phyloP scores from a whole-genome alignment of 2,797 vertebrate species.

The Sebastiscus albofasciatus region DNA sequence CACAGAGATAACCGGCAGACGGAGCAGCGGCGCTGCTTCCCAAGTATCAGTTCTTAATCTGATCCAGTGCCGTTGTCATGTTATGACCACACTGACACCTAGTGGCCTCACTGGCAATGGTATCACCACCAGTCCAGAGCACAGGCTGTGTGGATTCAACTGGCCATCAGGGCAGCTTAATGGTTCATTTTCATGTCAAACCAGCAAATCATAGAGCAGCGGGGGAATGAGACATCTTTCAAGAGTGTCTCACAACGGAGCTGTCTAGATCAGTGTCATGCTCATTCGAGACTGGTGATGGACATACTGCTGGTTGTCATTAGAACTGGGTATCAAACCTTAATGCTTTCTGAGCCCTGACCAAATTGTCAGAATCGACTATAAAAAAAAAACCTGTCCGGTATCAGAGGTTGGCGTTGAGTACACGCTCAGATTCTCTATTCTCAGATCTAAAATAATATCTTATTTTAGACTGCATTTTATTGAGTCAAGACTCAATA shows the following conservation, averaged over 20 bases:
- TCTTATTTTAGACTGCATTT: neutral
- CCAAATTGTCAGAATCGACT: neutral
- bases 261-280: neutral
- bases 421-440: neutral
- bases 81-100: constrained; percentile 82
- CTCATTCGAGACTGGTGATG: neutral
- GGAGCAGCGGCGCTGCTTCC: constrained; percentile 19
- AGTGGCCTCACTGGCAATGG: constrained; percentile 59
- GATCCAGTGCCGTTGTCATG: constrained; percentile 17
- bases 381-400: no score
- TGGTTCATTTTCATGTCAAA: neutral
- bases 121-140: neutral
- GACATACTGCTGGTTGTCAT: neutral
- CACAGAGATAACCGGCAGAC: constrained; percentile 26
- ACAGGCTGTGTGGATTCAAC: neutral
- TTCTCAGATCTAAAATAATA: neutral
- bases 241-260: neutral
- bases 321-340: neutral
- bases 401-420: no score
- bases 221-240: neutral
- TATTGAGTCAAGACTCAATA: neutral
- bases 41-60: constrained; percentile 21
- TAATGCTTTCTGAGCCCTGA: neutral
- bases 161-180: neutral
- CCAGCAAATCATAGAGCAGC: neutral